Base-by-base conservation (phyloP, 2,797 vertebrate genomes). In the Crocodylus rhombifer region DNA sequence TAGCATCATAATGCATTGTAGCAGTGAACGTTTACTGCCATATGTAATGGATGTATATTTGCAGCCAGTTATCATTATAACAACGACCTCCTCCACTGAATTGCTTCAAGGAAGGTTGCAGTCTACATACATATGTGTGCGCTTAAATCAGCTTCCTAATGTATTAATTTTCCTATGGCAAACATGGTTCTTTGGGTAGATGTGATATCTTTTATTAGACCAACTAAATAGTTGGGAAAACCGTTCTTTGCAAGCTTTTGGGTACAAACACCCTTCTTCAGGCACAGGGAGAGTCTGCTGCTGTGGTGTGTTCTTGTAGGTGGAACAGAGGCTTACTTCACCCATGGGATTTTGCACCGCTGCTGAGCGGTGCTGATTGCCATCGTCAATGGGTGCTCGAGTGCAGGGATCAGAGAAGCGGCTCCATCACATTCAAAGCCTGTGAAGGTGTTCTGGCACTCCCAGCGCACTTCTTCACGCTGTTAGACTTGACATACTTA, bases 1-100 rank as follows among this genome's bases (percentile, higher is more conserved):
- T 95, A 95, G 88, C 74, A 92, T 93, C 93, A 30, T 92, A 80
- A 95, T 95, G 26, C 69, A 86, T 78, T 82, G 90, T 86, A 90
- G 89, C 86, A 77, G 83, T 77, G 74, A 80, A 82, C 82, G 94
- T 92, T 85, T 92, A 92, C 42, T 76, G 92, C 91, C 86, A 87
- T 92, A 90, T 89, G 1, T 91, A 77, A 91, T 85, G 76, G 51
- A 20, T 55, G 2, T n/a, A 91, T 84, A 55, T 65, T 60, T 86
- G 83, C 14, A 51, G 77, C 61, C 78, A 33, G 91, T 86, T 94
- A 87, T 88, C 76, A 88, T 51, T 58, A 62, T 56, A 15, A 12
- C 23, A 88, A 67, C 26, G 30, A 67, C 55, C 60, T 67, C 73
- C 36, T 69, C 51, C 51, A 42, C 23, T 83, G 14, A 83, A 71